These are phyloP conservation scores for Geodia barretti DNA, from an alignment of 37 sponge, comb jelly and placozoan genomes.

Conservation along the genomic window DNA sequence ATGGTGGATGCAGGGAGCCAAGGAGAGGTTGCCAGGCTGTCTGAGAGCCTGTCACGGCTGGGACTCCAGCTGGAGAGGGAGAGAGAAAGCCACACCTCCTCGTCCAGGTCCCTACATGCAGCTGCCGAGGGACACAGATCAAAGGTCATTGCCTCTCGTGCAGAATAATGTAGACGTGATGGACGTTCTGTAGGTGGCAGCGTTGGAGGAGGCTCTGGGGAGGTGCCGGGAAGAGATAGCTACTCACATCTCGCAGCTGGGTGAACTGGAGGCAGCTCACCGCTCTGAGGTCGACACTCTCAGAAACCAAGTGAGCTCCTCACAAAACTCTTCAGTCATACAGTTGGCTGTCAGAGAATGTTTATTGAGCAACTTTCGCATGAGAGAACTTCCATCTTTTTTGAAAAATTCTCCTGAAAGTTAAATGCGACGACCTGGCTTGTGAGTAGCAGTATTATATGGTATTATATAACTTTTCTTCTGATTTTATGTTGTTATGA, in stretches of 20 bases:
- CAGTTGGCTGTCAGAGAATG: too few species aligned
- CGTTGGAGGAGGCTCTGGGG: conserved; percentile 41
- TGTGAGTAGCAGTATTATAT: too few species aligned
- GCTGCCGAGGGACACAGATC: conserved; percentile 20
- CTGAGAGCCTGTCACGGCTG: conserved; percentile 31
- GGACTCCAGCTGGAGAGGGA: conserved; percentile 39
- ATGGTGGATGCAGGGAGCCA: conserved; percentile 16
- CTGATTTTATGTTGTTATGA: too few species aligned
- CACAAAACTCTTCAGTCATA: too few species aligned
- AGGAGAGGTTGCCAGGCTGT: conserved; percentile 7
- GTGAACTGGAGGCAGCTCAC: conserved; percentile 15
- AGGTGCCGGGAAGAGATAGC: conserved; percentile 35
- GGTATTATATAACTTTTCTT: too few species aligned
- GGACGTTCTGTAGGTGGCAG: neutral
- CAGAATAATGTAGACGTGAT: too few species aligned
- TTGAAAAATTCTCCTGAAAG: too few species aligned
- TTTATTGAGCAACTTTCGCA: too few species aligned
- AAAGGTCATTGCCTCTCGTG: neutral
- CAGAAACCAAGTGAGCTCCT: conserved; percentile 28
- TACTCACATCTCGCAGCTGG: conserved; percentile 29
- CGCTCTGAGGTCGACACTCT: conserved; percentile 1
- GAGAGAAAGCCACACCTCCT: conserved; percentile 1
- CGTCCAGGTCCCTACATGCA: conserved; percentile 14
- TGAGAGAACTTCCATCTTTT: too few species aligned
- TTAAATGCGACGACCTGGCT: too few species aligned